Evolutionary conservation across 2,797 vertebrate species (phyloP).

Genomic region (Mastacembelus armatus): DNA sequence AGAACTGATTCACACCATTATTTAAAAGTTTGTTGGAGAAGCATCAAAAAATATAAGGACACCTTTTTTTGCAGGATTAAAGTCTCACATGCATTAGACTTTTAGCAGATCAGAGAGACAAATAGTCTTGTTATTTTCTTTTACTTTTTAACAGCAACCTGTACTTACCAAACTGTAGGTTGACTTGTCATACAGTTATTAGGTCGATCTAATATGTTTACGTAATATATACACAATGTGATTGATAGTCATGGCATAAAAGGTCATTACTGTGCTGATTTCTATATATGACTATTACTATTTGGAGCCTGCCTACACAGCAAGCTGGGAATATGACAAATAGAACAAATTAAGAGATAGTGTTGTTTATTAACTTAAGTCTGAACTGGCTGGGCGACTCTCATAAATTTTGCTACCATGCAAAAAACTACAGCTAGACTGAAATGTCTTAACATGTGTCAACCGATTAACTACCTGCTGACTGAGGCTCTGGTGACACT

Average conservation of each 20-base stretch:
- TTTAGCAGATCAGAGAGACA: no score
- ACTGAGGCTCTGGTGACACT: not conserved
- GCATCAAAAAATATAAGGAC: not conserved
- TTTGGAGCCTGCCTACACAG: no score
- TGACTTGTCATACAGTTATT: not conserved
- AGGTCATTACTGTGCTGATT: no score
- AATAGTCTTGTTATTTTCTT: not conserved
- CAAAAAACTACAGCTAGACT: no score
- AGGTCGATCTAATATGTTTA: no score
- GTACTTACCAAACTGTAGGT: not conserved
- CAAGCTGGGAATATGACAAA: no score
- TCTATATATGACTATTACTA: no score
- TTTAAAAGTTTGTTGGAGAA: constrained; percentile 3
- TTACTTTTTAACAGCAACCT: not conserved
- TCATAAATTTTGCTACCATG: no score
- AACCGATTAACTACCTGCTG: not conserved
- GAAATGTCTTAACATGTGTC: no score
- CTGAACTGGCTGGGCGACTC: not conserved
- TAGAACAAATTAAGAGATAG: not conserved
- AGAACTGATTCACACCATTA: constrained; percentile 12
- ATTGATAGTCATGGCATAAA: not conserved
- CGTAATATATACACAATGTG: not conserved
- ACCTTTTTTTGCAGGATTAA: not conserved
- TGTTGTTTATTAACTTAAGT: no score
- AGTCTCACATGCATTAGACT: not conserved